These are phyloP conservation scores for Pemphigus obesinymphae DNA, from an alignment of 1,140 invertebrate species.

Conservation along the genomic window DNA sequence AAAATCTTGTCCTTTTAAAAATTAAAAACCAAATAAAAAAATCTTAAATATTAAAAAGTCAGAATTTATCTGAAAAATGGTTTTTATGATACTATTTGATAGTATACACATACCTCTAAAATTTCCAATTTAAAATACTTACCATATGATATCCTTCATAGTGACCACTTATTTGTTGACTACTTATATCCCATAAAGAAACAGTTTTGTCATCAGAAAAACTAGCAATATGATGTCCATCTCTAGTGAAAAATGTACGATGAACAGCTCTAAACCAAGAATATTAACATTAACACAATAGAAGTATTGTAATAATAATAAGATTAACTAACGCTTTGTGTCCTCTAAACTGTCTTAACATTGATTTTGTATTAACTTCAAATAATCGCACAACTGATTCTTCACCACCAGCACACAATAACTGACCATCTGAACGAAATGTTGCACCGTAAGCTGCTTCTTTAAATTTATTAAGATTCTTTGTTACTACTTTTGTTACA, in stretches of 20 bases:
- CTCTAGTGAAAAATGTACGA: slow-evolving; percentile 74
- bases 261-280: slow-evolving; percentile 63
- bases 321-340: slow-evolving; percentile 55
- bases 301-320: neutral
- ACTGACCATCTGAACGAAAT: slow-evolving; percentile 78
- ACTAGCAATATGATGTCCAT: slow-evolving; percentile 74
- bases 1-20: no score
- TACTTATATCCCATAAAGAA: slow-evolving; percentile 83
- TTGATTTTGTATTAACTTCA: slow-evolving; percentile 73
- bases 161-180: slow-evolving; percentile 61
- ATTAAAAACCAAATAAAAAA: no score
- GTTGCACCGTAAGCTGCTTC: slow-evolving; percentile 79
- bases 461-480: slow-evolving; percentile 80
- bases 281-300: neutral
- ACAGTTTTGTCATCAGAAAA: slow-evolving; percentile 93
- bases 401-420: slow-evolving; percentile 82
- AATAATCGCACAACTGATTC: slow-evolving; percentile 83
- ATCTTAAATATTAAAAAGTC: no score
- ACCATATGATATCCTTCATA: slow-evolving; percentile 36
- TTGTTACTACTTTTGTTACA: slow-evolving; percentile 74
- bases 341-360: slow-evolving; percentile 68
- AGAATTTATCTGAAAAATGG: no score
- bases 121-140: neutral
- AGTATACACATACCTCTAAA: no score
- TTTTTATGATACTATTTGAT: no score